Conservation (phyloP, 1,140 invertebrate genomes). For the Micrasema longulum region DNA sequence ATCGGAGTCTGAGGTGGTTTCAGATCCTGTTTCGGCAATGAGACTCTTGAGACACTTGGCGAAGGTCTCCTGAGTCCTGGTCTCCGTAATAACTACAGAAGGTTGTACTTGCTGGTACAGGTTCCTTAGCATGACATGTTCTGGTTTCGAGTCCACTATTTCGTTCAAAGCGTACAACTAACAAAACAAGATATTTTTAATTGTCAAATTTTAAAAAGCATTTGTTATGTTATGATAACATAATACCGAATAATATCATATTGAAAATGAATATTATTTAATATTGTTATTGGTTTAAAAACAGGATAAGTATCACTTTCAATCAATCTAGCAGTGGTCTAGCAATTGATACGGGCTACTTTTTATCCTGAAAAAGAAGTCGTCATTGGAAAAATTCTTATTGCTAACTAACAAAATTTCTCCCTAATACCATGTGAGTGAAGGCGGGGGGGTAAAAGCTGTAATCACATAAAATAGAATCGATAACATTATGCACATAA, state of each 20-base stretch:
- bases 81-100: constrained; percentile 68
- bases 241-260: background rate
- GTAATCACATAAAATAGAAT: too few relatives aligned
- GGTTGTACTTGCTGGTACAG: constrained; percentile 76
- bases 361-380: too few relatives aligned
- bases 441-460: too few relatives aligned
- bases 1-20: constrained; percentile 56
- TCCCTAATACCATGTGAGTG: too few relatives aligned
- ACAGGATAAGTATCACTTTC: too few relatives aligned
- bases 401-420: too few relatives aligned
- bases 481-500: too few relatives aligned
- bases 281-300: too few relatives aligned
- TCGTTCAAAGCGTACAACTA: constrained; percentile 74
- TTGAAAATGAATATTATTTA: background rate
- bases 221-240: background rate
- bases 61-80: constrained; percentile 65
- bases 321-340: too few relatives aligned
- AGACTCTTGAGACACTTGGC: constrained; percentile 59
- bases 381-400: too few relatives aligned
- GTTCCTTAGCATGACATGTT: constrained; percentile 69
- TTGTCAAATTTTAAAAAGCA: background rate
- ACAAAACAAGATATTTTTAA: constrained; percentile 3
- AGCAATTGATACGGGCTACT: too few relatives aligned
- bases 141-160: constrained; percentile 70
- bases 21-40: constrained; percentile 58